phyloP scores from a whole-genome alignment of 2,888 invertebrate genomes.

The Anoncus sp. region DNA sequence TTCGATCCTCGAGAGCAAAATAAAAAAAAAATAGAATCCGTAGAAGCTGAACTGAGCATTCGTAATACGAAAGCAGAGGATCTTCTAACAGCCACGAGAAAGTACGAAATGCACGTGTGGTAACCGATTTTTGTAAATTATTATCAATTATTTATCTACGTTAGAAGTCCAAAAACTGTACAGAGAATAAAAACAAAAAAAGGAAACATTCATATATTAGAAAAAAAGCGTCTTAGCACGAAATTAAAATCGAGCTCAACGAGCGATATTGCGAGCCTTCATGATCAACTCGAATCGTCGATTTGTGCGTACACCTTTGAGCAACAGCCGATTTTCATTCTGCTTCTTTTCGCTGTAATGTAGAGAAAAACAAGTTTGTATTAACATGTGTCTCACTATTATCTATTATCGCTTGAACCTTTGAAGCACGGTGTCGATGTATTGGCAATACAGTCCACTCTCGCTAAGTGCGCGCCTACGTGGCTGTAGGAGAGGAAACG shows the following conservation, averaged over 20 bases:
- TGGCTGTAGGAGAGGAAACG: too few relatives aligned
- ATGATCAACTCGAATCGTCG: slow-evolving; percentile 90
- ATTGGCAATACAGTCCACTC: too few relatives aligned
- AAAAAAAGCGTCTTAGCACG: slow-evolving; percentile 45
- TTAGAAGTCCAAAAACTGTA: slow-evolving; percentile 44
- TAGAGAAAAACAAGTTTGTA: not conserved
- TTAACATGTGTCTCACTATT: too few relatives aligned
- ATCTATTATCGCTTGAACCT: too few relatives aligned
- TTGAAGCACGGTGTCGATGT: too few relatives aligned
- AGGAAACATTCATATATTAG: slow-evolving; percentile 37
- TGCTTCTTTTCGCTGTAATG: slow-evolving; percentile 78
- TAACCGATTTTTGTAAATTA: slow-evolving; percentile 46
- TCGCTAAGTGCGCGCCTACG: too few relatives aligned
- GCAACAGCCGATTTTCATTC: slow-evolving; percentile 83
- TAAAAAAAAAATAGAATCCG: not conserved
- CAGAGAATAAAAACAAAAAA: slow-evolving; percentile 32
- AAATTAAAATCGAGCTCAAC: slow-evolving; percentile 19
- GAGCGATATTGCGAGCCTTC: slow-evolving; percentile 85
- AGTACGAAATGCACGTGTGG: slow-evolving; percentile 37
- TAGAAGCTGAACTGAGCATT: not conserved
- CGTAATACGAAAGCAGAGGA: not conserved
- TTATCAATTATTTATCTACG: slow-evolving; percentile 40
- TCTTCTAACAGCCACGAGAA: slow-evolving; percentile 13
- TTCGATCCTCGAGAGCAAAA: too few relatives aligned
- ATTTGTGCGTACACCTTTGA: slow-evolving; percentile 89